Percentiles rank a stretch among this genome's conserved stretches.
These are phyloP conservation scores for Arrhopalites spinosus DNA, from an alignment of 2,888 invertebrate genomes.

Conservation along the genomic window DNA sequence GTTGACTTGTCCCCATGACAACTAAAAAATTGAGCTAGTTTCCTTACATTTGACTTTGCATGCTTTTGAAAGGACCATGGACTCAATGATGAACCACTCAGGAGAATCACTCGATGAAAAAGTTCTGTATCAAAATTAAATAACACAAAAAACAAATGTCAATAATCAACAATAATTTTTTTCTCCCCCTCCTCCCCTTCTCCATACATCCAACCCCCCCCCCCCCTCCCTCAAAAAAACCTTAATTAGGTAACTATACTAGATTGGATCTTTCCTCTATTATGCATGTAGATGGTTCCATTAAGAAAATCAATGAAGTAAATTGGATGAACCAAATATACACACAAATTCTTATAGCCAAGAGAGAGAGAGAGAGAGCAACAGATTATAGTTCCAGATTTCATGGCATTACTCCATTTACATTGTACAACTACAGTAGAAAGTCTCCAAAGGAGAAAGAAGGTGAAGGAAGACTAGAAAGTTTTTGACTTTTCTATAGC, in stretches of 20 bases:
- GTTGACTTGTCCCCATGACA: constrained; percentile 46
- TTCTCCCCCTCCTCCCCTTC: not conserved
- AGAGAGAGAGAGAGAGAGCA: constrained; percentile 11
- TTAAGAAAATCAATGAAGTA: not conserved
- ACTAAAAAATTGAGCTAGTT: constrained; percentile 50
- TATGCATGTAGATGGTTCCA: too few species aligned
- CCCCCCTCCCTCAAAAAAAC: not conserved
- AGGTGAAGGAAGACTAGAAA: not conserved
- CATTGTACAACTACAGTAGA: too few species aligned
- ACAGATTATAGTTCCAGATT: constrained; percentile 13
- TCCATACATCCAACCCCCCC: not conserved
- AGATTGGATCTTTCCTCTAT: too few species aligned
- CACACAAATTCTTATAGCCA: not conserved
- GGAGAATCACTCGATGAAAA: constrained; percentile 73
- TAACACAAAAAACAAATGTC: not conserved
- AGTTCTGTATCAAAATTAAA: constrained; percentile 64
- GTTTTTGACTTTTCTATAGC: not conserved
- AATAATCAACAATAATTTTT: not conserved
- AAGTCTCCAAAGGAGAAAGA: too few species aligned
- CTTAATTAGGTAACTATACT: too few species aligned
- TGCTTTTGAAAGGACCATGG: constrained; percentile 64
- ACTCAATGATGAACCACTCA: constrained; percentile 78
- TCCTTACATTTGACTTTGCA: constrained; percentile 52
- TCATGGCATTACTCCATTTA: too few species aligned
- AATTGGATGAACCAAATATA: not conserved